phyloP scores from a whole-genome alignment of 1,140 invertebrate species.

The Meloidogyne hapla region DNA sequence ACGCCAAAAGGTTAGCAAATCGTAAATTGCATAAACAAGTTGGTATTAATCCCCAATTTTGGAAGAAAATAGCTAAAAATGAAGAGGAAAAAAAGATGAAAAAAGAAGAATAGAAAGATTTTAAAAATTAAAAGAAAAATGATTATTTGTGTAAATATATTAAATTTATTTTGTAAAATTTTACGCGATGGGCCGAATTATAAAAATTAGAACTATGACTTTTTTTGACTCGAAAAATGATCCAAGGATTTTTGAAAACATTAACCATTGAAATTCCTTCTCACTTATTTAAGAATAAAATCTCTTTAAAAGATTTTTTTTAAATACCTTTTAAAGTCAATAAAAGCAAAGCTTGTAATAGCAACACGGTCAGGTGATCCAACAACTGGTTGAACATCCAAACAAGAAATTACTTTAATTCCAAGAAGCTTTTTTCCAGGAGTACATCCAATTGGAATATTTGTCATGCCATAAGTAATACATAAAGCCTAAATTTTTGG shows the following conservation, averaged over 20 bases:
- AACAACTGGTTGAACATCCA: constrained; percentile 36
- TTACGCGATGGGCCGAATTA: too few species aligned
- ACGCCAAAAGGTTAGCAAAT: neutral
- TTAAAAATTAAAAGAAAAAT: neutral
- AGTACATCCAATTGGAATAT: constrained; percentile 38
- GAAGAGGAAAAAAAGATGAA: neutral
- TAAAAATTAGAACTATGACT: too few species aligned
- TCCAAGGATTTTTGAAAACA: too few species aligned
- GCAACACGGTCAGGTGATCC: constrained; percentile 33
- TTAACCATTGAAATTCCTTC: too few species aligned
- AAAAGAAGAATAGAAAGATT: neutral
- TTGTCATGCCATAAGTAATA: constrained; percentile 34
- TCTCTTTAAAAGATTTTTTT: too few species aligned
- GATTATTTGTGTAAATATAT: too few species aligned
- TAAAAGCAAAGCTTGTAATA: constrained; percentile 37
- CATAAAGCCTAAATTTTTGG: constrained; percentile 37
- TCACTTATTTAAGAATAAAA: neutral
- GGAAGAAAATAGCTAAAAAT: neutral
- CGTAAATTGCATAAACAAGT: neutral
- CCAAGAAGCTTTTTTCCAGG: constrained; percentile 45
- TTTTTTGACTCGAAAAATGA: too few species aligned
- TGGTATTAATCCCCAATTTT: neutral
- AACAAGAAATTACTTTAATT: constrained; percentile 41
- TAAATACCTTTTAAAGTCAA: constrained; percentile 41
- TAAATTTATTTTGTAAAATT: too few species aligned